Evolutionary conservation across 2,113 vertebrate genomes (phyloP), one percentile per base, ranked within the genome.

Genomic region (Agapornis roseicollis): DNA sequence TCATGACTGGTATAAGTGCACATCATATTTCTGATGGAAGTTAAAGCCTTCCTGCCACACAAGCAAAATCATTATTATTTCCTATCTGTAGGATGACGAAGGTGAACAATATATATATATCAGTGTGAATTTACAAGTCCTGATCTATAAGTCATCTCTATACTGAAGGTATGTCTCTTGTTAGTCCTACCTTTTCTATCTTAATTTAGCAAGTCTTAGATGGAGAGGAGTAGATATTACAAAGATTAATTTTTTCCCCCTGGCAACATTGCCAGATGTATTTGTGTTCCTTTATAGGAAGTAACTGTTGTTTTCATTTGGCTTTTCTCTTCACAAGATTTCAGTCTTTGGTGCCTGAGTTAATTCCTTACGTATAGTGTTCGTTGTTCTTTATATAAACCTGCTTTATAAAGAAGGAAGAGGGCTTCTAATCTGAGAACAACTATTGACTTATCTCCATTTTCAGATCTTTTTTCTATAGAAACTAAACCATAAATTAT

Each of bases 31-130:
- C 82, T 91, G 49, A n/a, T 93, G 68, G 50, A 29, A 80, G n/a
- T 78, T 65, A 73, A 84, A 79, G 89, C 58, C 41, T 88, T 89
- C 79, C 65, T 88, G 85, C 49, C 79, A 69, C 68, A 37, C 80
- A 88, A 88, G 49, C 17, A 85, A 93, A 94, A 73, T 80, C 29
- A 63, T 91, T 82, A 81, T 91, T 93, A 83, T 83, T 94, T 94
- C 64, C 68, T 68, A 31, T 39, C 70, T 88, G 39, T 35, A 84
- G 69, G 80, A 55, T 84, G 61, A 74, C 83, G 64, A 93, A 68
- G 72, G 74, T 68, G 74, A 92, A 80, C 41, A 85, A 78, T 41
- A 44, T 63, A 41, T 71, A 39, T 71, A 73, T 65, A 33, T 61
- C 72, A 60, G 11, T 46, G 31, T 60, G 74, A 78, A 91, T 92